These are phyloP conservation scores for Ptychodera flava DNA, from an alignment of 35 echinoderm and acorn worm genomes.

Conservation along the genomic window DNA sequence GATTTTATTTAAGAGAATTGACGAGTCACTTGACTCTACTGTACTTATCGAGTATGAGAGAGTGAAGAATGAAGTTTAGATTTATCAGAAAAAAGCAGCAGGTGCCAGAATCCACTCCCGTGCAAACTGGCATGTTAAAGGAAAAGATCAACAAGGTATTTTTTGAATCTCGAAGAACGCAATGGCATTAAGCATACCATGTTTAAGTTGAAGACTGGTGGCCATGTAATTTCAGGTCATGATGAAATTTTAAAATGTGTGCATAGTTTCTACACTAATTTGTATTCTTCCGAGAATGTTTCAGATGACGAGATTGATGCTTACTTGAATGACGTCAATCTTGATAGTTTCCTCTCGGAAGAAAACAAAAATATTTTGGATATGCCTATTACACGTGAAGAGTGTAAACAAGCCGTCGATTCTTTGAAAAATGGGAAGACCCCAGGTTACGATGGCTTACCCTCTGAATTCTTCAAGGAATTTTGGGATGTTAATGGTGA, in stretches of 20 bases:
- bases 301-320: neutral
- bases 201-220: neutral
- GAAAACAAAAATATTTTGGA: neutral
- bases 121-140: neutral
- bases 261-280: neutral
- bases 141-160: neutral
- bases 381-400: neutral
- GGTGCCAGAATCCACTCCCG: neutral
- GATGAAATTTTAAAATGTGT: neutral
- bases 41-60: neutral
- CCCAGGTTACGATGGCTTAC: constrained; percentile 9
- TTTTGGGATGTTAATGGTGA: neutral
- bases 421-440: constrained; percentile 17
- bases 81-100: neutral
- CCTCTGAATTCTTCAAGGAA: neutral
- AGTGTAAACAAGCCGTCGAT: neutral
- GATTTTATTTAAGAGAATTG: neutral
- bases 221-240: neutral
- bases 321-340: neutral
- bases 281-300: neutral
- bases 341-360: neutral
- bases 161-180: neutral
- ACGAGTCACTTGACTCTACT: neutral
- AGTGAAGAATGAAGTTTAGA: neutral
- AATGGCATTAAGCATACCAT: neutral